Conservation (phyloP, 2,888 invertebrate genomes). For the Drosophila macrospina region DNA sequence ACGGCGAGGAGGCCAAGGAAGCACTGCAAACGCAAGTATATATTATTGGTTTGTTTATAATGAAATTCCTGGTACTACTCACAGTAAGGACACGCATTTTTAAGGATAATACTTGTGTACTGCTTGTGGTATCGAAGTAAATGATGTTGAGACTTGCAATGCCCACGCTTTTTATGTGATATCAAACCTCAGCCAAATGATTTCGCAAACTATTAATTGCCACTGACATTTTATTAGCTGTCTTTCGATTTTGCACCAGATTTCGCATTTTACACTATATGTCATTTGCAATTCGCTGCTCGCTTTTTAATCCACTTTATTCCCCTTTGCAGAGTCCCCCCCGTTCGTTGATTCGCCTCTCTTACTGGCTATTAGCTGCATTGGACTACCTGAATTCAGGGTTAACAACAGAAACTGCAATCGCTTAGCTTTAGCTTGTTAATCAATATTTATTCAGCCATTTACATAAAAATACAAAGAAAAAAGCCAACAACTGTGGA, state of each 20-base stretch:
- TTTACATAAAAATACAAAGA: conserved; percentile 10
- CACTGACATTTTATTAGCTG: conserved; percentile 28
- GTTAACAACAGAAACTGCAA: conserved; percentile 14
- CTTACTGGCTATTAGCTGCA: conserved; percentile 23
- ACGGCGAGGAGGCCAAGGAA: conserved; percentile 66
- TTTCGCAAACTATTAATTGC: conserved; percentile 43
- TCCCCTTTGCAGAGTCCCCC: not conserved
- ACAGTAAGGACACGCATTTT: conserved; percentile 76
- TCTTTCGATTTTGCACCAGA: conserved; percentile 52
- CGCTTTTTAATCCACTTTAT: conserved; percentile 27
- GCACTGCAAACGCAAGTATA: not conserved
- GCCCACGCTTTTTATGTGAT: conserved; percentile 69
- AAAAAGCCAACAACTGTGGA: conserved; percentile 18
- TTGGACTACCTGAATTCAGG: conserved; percentile 9
- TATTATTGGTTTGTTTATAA: not conserved
- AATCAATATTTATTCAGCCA: conserved; percentile 13
- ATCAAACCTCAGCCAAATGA: conserved; percentile 13
- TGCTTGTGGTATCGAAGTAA: conserved; percentile 43
- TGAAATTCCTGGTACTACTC: conserved; percentile 37
- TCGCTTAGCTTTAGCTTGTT: conserved; percentile 2
- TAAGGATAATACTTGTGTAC: conserved; percentile 52
- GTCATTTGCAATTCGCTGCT: conserved; percentile 39
- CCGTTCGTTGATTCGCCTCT: conserved; percentile 38
- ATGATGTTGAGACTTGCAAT: conserved; percentile 56
- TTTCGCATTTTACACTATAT: conserved; percentile 38